These are phyloP conservation scores for Hirtodrosophila confusa DNA, from an alignment of 2,888 invertebrate genomes.

Conservation along the genomic window DNA sequence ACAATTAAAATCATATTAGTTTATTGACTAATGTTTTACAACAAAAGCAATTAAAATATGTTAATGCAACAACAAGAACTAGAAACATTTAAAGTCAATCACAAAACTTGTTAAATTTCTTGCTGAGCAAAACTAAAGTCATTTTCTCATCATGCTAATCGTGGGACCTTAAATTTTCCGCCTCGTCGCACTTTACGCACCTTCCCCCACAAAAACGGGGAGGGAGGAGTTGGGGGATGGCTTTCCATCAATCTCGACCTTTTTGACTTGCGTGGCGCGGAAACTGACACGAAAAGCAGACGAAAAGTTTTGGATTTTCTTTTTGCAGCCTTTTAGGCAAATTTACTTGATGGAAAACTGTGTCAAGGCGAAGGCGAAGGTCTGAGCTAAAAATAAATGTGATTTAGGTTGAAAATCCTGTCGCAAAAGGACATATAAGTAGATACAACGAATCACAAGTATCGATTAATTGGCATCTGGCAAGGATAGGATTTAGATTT, in stretches of 20 bases:
- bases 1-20: conserved; percentile 41
- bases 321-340: conserved; percentile 17
- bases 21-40: conserved; percentile 24
- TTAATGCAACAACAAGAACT: conserved; percentile 1
- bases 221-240: background rate
- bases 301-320: conserved; percentile 36
- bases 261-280: conserved; percentile 28
- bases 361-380: conserved; percentile 58
- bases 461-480: conserved; percentile 25
- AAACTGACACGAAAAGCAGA: conserved; percentile 28
- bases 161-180: conserved; percentile 24
- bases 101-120: conserved; percentile 6
- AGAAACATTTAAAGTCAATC: background rate
- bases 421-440: background rate
- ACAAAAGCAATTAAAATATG: conserved; percentile 26
- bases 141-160: conserved; percentile 27
- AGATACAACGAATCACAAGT: conserved; percentile 7
- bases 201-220: background rate
- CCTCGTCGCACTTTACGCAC: conserved; percentile 16
- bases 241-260: conserved; percentile 52
- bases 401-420: conserved; percentile 32
- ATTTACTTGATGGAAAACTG: conserved; percentile 38
- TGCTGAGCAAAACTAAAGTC: conserved; percentile 16
- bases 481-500: too few species aligned
- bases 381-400: conserved; percentile 58